Evolutionary conservation across 2,888 invertebrate species (phyloP).

Genomic region (Tinea trinotella): DNA sequence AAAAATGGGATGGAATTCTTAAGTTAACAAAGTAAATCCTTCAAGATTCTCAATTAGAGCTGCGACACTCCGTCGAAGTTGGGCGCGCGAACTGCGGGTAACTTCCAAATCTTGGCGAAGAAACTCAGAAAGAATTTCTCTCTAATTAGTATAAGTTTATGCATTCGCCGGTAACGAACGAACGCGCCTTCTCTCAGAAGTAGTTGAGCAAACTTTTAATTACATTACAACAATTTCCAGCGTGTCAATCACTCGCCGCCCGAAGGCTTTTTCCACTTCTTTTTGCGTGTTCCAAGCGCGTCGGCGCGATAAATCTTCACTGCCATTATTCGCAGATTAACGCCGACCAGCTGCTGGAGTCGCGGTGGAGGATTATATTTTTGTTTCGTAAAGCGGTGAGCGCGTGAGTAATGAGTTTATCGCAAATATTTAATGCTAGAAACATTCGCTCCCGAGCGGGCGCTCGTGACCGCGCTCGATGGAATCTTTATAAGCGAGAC

Average conservation of each 20-base stretch:
- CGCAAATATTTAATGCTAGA: constrained; percentile 26
- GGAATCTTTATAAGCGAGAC: constrained; percentile 32
- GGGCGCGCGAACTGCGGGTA: constrained; percentile 24
- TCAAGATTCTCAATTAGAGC: constrained; percentile 67
- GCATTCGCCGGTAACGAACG: constrained; percentile 46
- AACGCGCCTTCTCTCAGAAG: constrained; percentile 27
- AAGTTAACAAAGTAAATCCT: constrained; percentile 27
- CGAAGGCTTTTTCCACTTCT: constrained; percentile 26
- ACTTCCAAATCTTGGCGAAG: constrained; percentile 61
- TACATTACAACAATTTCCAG: constrained; percentile 35
- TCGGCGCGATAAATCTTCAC: constrained; percentile 25
- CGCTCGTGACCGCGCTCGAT: constrained; percentile 27
- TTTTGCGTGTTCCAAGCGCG: constrained; percentile 27
- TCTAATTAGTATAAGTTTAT: constrained; percentile 69
- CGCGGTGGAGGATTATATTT: constrained; percentile 35
- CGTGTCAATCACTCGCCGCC: constrained; percentile 37
- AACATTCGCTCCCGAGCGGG: constrained; percentile 21
- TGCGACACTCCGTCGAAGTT: constrained; percentile 60
- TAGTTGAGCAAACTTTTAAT: constrained; percentile 58
- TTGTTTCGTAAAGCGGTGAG: constrained; percentile 29
- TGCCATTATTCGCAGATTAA: constrained; percentile 37
- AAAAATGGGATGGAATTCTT: not conserved
- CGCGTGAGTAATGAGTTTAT: constrained; percentile 41
- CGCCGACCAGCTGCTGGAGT: constrained; percentile 33
- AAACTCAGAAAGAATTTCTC: constrained; percentile 59